These are phyloP conservation scores for Nannobrachium achirus DNA, from an alignment of 2,113 vertebrate species.

Conservation along the genomic window DNA sequence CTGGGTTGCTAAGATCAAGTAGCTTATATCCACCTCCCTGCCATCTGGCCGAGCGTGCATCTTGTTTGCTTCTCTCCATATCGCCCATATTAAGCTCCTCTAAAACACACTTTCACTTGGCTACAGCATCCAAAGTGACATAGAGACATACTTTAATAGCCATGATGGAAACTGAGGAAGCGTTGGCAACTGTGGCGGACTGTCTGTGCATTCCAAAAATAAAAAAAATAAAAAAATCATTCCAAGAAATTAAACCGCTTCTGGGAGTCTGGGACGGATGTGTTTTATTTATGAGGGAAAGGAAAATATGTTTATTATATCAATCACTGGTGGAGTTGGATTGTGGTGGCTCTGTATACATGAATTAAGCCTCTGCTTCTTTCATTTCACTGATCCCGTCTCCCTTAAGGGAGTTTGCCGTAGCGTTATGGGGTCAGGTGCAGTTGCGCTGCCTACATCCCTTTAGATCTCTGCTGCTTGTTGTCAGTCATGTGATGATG, in stretches of 20 bases:
- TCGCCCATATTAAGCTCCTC: neutral
- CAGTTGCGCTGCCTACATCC: constrained; percentile 20
- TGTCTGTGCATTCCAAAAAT: neutral
- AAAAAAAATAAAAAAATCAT: neutral
- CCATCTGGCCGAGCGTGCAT: neutral
- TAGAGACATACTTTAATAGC: neutral
- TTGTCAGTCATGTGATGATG: neutral
- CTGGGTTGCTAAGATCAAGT: neutral
- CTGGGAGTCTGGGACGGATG: constrained; percentile 2
- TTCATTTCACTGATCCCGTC: neutral
- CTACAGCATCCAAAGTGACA: neutral
- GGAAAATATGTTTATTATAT: constrained; percentile 35
- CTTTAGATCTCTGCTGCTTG: constrained; percentile 6
- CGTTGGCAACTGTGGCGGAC: neutral
- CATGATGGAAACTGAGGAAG: neutral
- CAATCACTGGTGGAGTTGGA: constrained; percentile 8
- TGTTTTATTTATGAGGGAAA: constrained; percentile 31
- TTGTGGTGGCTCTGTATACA: constrained; percentile 12
- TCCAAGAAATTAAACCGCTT: constrained; percentile 16
- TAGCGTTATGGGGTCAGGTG: constrained; percentile 15
- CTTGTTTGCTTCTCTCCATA: neutral
- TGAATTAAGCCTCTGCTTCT: neutral
- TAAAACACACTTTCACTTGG: neutral
- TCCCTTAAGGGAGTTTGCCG: constrained; percentile 2
- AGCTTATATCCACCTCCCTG: neutral